These are phyloP conservation scores for Macrotrachela quadricornifera DNA, from an alignment of 1,140 invertebrate genomes.

Conservation along the genomic window DNA sequence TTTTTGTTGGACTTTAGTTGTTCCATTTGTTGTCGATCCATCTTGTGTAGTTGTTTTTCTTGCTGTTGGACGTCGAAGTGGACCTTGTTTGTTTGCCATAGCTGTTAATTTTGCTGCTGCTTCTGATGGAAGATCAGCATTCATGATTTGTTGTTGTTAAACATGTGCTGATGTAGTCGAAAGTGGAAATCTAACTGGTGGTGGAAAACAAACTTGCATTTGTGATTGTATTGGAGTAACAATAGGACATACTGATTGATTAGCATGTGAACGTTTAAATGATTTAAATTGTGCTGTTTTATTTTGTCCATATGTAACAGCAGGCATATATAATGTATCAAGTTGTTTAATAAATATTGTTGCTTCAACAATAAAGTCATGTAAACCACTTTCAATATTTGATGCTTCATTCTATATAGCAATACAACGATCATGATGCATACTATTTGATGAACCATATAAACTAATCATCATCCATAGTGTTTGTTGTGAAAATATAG, in stretches of 20 bases:
- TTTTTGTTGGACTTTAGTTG: not conserved
- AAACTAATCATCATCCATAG: constrained; percentile 46
- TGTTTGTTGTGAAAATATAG: constrained; percentile 63
- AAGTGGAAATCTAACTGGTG: no score
- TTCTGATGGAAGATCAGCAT: no score
- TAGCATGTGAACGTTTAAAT: constrained; percentile 33
- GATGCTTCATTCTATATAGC: not conserved
- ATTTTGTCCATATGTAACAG: constrained; percentile 30
- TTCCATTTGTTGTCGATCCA: not conserved
- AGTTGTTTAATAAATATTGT: constrained; percentile 54
- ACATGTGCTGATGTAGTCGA: no score
- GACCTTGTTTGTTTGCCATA: no score
- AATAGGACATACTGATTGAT: not conserved
- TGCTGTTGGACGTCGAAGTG: not conserved
- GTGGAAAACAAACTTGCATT: not conserved
- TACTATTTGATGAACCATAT: constrained; percentile 18
- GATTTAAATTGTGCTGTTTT: constrained; percentile 39
- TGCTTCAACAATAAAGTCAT: constrained; percentile 41
- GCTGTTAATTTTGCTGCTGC: no score
- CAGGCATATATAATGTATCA: constrained; percentile 58
- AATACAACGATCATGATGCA: constrained; percentile 6
- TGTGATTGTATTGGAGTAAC: not conserved
- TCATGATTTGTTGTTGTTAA: no score
- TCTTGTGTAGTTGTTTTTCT: not conserved
- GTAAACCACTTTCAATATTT: not conserved